Percentiles rank a stretch among this genome's conserved stretches.
phyloP scores from a whole-genome alignment of 92 coral and sea anemone species.

The Blastomussa wellsi region DNA sequence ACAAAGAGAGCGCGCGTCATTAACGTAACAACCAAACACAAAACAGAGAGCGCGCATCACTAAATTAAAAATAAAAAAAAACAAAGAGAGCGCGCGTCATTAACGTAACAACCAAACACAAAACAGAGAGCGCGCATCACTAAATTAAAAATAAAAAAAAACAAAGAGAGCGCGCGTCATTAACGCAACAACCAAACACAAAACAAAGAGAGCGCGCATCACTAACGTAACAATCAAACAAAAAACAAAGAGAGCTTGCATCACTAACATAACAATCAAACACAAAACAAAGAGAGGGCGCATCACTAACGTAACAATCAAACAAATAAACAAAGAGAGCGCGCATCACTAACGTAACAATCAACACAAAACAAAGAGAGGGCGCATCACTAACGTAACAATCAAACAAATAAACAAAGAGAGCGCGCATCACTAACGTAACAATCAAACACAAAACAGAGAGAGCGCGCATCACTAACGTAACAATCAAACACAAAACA shows the following conservation, averaged over 20 bases:
- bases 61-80: not conserved
- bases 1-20: too few species aligned
- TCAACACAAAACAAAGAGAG: not conserved
- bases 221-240: not conserved
- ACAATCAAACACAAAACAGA: not conserved
- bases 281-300: not conserved
- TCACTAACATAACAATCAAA: not conserved
- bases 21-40: too few species aligned
- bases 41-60: not conserved
- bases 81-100: too few species aligned
- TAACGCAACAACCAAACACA: not conserved
- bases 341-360: not conserved
- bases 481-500: not conserved
- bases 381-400: not conserved
- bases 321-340: not conserved
- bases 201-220: not conserved
- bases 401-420: not conserved
- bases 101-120: too few species aligned
- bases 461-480: not conserved
- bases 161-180: not conserved
- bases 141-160: too few species aligned
- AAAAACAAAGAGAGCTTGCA: not conserved
- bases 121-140: too few species aligned
- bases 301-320: not conserved
- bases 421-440: not conserved